A percentile compares a stretch with the other conserved stretches of the same genome.
Evolutionary conservation across 1,140 invertebrate genomes (phyloP).

Genomic region (Caerostris darwini): DNA sequence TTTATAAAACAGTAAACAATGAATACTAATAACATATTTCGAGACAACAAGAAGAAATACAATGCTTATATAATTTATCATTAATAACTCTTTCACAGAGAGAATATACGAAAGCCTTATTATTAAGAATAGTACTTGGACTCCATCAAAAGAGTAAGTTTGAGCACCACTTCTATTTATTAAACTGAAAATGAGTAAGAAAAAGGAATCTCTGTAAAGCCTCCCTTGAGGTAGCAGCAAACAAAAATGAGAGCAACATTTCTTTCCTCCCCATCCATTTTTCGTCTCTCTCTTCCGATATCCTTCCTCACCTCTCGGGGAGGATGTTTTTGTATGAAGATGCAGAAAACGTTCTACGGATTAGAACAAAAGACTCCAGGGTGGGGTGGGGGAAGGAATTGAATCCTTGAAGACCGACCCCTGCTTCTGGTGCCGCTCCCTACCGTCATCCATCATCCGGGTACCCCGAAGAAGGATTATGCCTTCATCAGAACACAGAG

Average conservation of each 20-base stretch:
- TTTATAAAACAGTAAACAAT: too few species aligned
- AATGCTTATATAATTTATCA: too few species aligned
- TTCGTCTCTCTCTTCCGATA: constrained; percentile 21
- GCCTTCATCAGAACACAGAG: constrained; percentile 62
- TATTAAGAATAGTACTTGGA: too few species aligned
- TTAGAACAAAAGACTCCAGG: constrained; percentile 61
- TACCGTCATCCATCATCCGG: constrained; percentile 62
- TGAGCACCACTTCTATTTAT: not conserved
- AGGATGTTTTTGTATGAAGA: constrained; percentile 36
- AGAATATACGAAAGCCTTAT: too few species aligned
- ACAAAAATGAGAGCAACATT: not conserved
- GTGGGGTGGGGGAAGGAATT: not conserved
- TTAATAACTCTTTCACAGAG: too few species aligned
- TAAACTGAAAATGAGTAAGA: constrained; percentile 27
- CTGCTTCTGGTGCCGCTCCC: not conserved
- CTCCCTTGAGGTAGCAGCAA: not conserved
- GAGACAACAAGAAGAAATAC: too few species aligned
- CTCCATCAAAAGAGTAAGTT: not conserved
- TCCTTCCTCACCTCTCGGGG: constrained; percentile 5
- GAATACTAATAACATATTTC: too few species aligned
- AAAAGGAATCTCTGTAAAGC: constrained; percentile 19
- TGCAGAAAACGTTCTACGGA: constrained; percentile 33
- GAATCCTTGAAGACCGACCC: not conserved
- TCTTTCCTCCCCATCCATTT: constrained; percentile 1
- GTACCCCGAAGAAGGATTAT: constrained; percentile 50